Evolutionary conservation across 2,888 invertebrate genomes (phyloP).

Genomic region (Linnaemya tessellans): DNA sequence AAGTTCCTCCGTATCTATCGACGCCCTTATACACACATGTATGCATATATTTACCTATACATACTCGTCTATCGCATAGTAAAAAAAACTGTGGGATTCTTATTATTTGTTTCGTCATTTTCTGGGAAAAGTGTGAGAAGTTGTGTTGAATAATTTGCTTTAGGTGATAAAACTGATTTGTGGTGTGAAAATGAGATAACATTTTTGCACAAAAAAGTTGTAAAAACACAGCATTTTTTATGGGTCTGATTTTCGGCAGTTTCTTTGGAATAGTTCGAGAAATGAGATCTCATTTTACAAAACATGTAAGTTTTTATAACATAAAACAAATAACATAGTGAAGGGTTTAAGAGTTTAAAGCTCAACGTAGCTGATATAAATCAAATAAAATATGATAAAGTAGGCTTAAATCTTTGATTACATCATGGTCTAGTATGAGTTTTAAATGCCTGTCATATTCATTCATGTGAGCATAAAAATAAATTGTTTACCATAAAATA

Average conservation of each 20-base stretch:
- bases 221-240: background rate
- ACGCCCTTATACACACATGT: no score
- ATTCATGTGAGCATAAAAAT: no score
- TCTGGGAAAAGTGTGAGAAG: background rate
- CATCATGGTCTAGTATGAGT: no score
- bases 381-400: no score
- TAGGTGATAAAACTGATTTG: background rate
- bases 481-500: no score
- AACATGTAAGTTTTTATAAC: background rate
- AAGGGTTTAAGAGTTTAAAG: no score
- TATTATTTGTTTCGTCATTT: background rate
- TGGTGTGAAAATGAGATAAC: background rate
- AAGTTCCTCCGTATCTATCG: no score
- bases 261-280: background rate
- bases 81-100: background rate
- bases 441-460: no score
- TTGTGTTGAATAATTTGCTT: background rate
- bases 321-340: no score
- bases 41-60: no score
- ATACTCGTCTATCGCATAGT: background rate
- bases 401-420: no score
- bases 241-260: background rate
- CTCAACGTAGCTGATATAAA: no score
- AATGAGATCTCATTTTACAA: background rate
- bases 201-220: conserved; percentile 3